These are phyloP conservation scores for Drosophila bocki DNA, from an alignment of 1,140 invertebrate genomes.

Conservation along the genomic window DNA sequence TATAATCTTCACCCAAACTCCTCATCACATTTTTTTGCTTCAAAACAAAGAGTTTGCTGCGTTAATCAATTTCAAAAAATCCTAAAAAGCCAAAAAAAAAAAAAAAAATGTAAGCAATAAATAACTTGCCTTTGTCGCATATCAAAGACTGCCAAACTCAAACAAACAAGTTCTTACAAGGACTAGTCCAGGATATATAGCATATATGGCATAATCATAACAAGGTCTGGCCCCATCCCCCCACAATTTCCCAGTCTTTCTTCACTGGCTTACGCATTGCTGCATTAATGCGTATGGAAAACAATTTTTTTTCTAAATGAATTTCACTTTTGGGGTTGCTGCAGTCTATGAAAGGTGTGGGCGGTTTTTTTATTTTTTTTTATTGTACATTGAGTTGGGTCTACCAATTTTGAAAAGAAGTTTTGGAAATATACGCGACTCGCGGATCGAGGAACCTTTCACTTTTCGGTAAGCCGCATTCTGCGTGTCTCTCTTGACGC, in stretches of 20 bases:
- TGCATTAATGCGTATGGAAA: conserved; percentile 83
- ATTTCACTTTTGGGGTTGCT: conserved; percentile 60
- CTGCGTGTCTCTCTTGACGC: conserved; percentile 75
- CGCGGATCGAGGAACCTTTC: conserved; percentile 65
- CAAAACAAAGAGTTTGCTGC: conserved; percentile 29
- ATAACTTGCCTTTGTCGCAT: conserved; percentile 36
- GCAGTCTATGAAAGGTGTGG: conserved; percentile 24
- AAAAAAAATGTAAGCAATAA: conserved; percentile 23
- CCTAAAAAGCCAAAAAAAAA: not conserved
- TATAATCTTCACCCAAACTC: not conserved
- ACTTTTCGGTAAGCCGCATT: conserved; percentile 73
- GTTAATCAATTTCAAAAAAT: conserved; percentile 37
- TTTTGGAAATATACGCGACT: conserved; percentile 48
- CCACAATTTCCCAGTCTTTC: conserved; percentile 3
- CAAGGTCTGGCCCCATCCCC: conserved; percentile 23
- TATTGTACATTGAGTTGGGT: conserved; percentile 18
- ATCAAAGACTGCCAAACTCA: conserved; percentile 30
- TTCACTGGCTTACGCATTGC: conserved; percentile 63
- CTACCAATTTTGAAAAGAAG: conserved; percentile 59
- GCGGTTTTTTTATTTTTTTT: conserved; percentile 3
- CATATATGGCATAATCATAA: conserved; percentile 26
- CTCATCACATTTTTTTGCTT: not conserved
- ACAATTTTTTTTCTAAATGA: conserved; percentile 59
- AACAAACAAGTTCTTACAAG: conserved; percentile 18
- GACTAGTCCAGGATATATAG: conserved; percentile 15